Conservation (phyloP, 2,797 vertebrate genomes). For the Mormyrus hasselquistii region DNA sequence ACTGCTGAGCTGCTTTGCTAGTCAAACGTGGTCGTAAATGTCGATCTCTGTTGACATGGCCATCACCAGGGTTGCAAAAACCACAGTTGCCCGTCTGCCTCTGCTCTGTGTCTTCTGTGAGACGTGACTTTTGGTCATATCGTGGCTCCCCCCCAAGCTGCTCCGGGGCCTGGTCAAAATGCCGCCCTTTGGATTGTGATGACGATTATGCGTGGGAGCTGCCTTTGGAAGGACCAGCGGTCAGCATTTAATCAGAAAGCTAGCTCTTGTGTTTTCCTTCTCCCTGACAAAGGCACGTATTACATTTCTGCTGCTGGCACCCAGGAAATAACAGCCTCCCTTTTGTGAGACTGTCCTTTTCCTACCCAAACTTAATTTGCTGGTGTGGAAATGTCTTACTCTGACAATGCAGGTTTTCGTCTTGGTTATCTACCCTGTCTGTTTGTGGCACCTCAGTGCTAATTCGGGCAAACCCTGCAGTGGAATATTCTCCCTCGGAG, state of each 20-base stretch:
- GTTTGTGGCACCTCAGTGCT: not conserved
- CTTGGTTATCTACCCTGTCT: not conserved
- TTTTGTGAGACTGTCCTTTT: constrained; percentile 26
- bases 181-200: not conserved
- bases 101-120: not conserved
- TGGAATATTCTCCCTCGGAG: not conserved
- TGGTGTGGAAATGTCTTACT: constrained; percentile 6
- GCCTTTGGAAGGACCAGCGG: not conserved
- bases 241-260: not conserved
- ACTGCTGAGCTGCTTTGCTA: not conserved
- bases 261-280: constrained; percentile 11
- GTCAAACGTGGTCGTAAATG: not conserved
- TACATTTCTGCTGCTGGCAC: constrained; percentile 17
- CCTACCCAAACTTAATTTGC: constrained; percentile 21
- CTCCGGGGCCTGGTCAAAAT: not conserved
- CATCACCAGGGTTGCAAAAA: not conserved
- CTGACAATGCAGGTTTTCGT: not conserved
- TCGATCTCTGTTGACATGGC: not conserved
- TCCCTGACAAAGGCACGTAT: constrained; percentile 4
- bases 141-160: not conserved
- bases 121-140: not conserved
- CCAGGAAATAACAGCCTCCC: constrained; percentile 14
- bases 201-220: not conserved
- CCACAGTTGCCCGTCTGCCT: not conserved
- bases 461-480: not conserved